phyloP scores from a whole-genome alignment of 1,140 invertebrate species.

The Antheraea mylitta region DNA sequence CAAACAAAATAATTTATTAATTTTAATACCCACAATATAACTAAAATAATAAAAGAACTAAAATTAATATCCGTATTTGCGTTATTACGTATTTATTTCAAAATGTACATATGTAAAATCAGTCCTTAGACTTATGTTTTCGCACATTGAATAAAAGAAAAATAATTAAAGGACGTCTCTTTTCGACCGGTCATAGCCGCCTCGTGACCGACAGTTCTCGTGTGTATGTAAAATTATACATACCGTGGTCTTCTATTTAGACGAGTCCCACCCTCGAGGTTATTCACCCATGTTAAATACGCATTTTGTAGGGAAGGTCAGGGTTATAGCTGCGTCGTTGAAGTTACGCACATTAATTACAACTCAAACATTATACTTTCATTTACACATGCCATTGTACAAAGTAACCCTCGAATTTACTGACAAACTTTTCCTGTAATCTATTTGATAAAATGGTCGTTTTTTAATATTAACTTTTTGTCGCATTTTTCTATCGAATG shows the following conservation, averaged over 20 bases:
- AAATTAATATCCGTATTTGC: neutral
- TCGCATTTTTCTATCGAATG: constrained; percentile 2
- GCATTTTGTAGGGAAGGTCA: constrained; percentile 60
- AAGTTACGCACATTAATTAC: neutral
- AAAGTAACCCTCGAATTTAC: neutral
- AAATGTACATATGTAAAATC: neutral
- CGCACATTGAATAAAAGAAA: constrained; percentile 20
- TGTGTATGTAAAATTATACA: constrained; percentile 14
- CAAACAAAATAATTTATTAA: no score
- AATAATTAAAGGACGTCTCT: constrained; percentile 30
- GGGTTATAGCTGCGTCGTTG: constrained; percentile 43
- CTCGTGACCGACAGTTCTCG: constrained; percentile 43
- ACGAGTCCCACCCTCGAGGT: constrained; percentile 63
- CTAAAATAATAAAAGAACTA: neutral
- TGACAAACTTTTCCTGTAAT: neutral
- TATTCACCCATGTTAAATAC: constrained; percentile 57
- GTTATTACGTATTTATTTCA: neutral
- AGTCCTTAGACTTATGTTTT: neutral
- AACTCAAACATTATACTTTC: neutral
- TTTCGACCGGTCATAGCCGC: constrained; percentile 14
- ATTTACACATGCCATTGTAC: neutral
- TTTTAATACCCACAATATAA: neutral
- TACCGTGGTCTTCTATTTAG: constrained; percentile 71
- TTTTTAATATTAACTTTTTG: neutral
- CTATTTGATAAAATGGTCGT: neutral